Conservation (phyloP, 2,888 invertebrate genomes). For the Hirtodrosophila confusa region DNA sequence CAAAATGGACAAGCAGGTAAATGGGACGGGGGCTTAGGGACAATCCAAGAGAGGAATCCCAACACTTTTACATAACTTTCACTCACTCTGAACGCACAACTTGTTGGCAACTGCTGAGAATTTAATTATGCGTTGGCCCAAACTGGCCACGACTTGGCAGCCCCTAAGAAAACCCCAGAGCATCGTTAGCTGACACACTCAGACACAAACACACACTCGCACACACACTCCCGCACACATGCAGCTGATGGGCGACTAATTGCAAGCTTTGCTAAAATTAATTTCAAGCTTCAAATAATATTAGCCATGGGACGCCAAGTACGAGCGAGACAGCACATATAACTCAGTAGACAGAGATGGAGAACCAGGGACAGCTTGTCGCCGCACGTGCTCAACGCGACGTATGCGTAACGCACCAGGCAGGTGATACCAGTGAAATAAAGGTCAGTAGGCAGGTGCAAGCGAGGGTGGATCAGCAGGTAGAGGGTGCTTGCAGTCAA, state of each 20-base stretch:
- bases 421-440: constrained; percentile 7
- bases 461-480: constrained; percentile 22
- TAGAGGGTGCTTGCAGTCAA: neutral
- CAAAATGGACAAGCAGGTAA: constrained; percentile 38
- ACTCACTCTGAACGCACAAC: constrained; percentile 24
- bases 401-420: constrained; percentile 51
- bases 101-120: constrained; percentile 44
- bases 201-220: constrained; percentile 2
- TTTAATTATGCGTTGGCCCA: constrained; percentile 44
- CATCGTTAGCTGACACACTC: constrained; percentile 32
- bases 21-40: constrained; percentile 20
- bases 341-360: constrained; percentile 1
- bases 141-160: constrained; percentile 24
- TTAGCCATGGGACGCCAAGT: constrained; percentile 52
- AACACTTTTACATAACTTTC: constrained; percentile 48
- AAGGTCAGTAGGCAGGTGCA: neutral
- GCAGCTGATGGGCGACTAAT: constrained; percentile 67
- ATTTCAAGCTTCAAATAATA: constrained; percentile 72
- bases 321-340: constrained; percentile 10
- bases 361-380: constrained; percentile 29
- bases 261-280: constrained; percentile 75
- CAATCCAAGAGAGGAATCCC: constrained; percentile 10
- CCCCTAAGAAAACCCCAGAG: constrained; percentile 39
- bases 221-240: constrained; percentile 21
- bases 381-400: constrained; percentile 57